Evolutionary conservation across 2,888 invertebrate species (phyloP), one percentile per base, ranked within the genome.

Genomic region (Plagodis dolabraria): DNA sequence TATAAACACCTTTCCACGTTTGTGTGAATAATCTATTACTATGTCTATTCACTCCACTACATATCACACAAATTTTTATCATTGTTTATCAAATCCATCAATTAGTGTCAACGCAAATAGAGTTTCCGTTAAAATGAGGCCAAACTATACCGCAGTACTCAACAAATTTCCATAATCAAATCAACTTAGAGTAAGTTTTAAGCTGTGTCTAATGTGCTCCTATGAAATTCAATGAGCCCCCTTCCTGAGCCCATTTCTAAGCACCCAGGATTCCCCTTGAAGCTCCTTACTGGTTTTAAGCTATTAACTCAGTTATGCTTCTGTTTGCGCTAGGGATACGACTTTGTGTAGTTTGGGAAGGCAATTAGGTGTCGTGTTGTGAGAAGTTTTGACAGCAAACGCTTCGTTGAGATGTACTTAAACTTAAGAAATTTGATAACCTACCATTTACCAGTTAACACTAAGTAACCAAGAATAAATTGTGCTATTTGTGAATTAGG

Each of bases 191-290:
- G 46, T 8, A 65, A 69, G 69, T 63, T 69, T 64, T 68, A 69
- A 71, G 66, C 67, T 64, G 11, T 52, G 54, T 59, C 68, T 75
- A 70, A 67, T 73, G 69, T 67, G 69, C 67, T 69, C 70, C 63
- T 74, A 77, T 77, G 77, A 76, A 77, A 77, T 76, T 76, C 75
- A 76, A 77, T 75, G 77, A 75, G 71, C 33, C 49, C 42, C 36
- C 42, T 34, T 33, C 10, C n/a, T 34, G 49, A 52, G 44, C 52
- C 9, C 36, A 36, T 8, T 36, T 36, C 9, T 36, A 9, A 36
- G 36, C 62, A 22, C 36, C 62, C 51, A 50, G 51, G n/a, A 51
- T 12, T 35, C 43, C 45, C 45, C 35, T 33, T 5, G 33, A 38
- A 48, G 52, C 44, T 43, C 34, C 53, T 49, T 63, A 68, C 64